Evolutionary conservation across 2,797 vertebrate genomes (phyloP).

Genomic region (Sebastes cheni): DNA sequence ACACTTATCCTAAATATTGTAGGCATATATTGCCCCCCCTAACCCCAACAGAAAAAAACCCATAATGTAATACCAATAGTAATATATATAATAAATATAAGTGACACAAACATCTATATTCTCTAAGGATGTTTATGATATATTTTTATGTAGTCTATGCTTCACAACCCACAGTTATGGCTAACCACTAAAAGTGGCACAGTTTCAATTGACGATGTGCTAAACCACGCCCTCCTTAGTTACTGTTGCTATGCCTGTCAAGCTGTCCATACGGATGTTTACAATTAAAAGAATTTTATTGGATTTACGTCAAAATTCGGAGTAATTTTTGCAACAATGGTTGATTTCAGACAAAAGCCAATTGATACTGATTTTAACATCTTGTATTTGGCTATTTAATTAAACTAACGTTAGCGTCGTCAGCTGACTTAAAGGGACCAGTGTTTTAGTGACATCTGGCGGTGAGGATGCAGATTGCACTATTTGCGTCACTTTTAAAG

Average conservation of each 20-base stretch:
- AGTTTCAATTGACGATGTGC: background rate
- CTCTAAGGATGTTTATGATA: background rate
- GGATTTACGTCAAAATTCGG: background rate
- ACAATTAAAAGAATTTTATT: background rate
- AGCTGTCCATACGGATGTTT: background rate
- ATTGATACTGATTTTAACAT: background rate
- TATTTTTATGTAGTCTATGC: background rate
- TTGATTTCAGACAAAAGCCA: background rate
- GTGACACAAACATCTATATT: background rate
- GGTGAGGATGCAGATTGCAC: too few relatives aligned
- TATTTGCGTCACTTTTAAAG: background rate
- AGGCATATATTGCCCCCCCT: background rate
- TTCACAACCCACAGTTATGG: background rate
- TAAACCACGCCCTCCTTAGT: background rate
- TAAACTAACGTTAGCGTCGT: background rate
- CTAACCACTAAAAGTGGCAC: background rate
- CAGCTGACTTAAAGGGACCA: background rate
- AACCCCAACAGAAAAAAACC: too few relatives aligned
- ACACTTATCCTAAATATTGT: conserved; percentile 19
- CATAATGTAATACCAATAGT: too few relatives aligned
- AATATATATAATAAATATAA: background rate
- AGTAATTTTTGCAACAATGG: background rate
- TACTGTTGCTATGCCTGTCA: background rate
- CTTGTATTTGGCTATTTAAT: background rate
- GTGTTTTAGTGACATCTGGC: too few relatives aligned